These are phyloP conservation scores for Colostygia pectinataria DNA, from an alignment of 2,888 invertebrate species.

Conservation along the genomic window DNA sequence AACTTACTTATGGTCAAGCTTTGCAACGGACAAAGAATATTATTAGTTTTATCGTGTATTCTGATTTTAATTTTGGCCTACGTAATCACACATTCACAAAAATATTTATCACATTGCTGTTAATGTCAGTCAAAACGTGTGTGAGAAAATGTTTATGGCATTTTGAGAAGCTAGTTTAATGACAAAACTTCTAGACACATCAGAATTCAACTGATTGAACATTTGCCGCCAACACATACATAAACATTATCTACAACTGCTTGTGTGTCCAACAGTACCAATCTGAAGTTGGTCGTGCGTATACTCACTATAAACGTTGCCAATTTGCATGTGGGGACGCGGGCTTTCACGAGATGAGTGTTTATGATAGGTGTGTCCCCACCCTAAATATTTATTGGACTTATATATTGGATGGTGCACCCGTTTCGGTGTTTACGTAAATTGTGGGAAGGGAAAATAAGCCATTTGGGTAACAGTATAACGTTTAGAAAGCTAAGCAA, in stretches of 20 bases:
- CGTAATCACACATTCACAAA: too few species aligned
- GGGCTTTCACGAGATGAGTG: slow-evolving; percentile 70
- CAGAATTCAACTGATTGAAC: too few species aligned
- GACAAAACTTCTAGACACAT: too few species aligned
- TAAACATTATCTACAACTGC: background rate
- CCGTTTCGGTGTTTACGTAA: slow-evolving; percentile 31
- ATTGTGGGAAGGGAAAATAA: slow-evolving; percentile 25
- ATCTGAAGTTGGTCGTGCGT: slow-evolving; percentile 45
- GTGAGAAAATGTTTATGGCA: too few species aligned
- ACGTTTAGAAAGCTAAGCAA: slow-evolving; percentile 10
- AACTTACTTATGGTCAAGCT: too few species aligned
- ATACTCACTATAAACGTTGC: slow-evolving; percentile 58
- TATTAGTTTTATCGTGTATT: too few species aligned
- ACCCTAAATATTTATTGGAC: slow-evolving; percentile 41
- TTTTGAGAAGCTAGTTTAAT: too few species aligned
- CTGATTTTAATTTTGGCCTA: too few species aligned
- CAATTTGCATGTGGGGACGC: slow-evolving; percentile 75
- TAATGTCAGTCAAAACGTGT: too few species aligned
- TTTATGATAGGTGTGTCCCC: slow-evolving; percentile 48
- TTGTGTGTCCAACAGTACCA: slow-evolving; percentile 19
- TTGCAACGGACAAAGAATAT: too few species aligned
- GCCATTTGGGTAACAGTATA: slow-evolving; percentile 30
- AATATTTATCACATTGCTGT: too few species aligned
- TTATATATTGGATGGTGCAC: slow-evolving; percentile 33
- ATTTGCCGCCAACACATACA: background rate